Conservation (phyloP, 2,113 vertebrate genomes). For the Ailurus styani region DNA sequence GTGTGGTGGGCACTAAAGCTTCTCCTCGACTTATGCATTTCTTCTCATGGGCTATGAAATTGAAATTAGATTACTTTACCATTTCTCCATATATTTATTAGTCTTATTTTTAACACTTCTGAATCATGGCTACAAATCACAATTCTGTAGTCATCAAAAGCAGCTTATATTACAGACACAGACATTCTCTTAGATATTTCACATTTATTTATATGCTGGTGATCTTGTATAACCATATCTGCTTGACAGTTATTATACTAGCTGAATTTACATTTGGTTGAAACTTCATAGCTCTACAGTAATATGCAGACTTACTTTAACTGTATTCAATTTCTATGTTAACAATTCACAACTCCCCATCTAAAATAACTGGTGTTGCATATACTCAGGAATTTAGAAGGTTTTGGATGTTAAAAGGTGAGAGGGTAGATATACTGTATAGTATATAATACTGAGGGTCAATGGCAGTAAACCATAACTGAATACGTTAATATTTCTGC, state of each 20-base stretch:
- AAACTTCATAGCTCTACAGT: neutral
- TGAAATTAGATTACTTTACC: neutral
- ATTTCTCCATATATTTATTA: neutral
- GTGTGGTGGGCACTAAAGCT: conserved; percentile 87
- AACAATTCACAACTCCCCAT: neutral
- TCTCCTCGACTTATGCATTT: conserved; percentile 96
- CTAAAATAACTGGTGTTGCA: neutral
- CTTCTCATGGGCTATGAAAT: conserved; percentile 91
- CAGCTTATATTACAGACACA: neutral
- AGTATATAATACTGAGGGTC: neutral
- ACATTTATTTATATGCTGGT: neutral
- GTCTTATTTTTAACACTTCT: neutral
- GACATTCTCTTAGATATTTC: neutral
- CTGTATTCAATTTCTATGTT: neutral
- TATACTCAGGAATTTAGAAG: neutral
- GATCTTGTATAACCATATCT: neutral
- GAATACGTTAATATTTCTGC: neutral
- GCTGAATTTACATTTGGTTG: neutral
- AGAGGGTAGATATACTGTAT: neutral
- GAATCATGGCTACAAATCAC: neutral
- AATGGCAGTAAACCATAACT: neutral
- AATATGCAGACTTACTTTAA: neutral
- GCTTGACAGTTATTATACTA: neutral
- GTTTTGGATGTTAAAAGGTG: neutral
- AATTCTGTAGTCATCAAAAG: neutral